phyloP scores from a whole-genome alignment of 2,113 vertebrate species.

The Craseonycteris thonglongyai region DNA sequence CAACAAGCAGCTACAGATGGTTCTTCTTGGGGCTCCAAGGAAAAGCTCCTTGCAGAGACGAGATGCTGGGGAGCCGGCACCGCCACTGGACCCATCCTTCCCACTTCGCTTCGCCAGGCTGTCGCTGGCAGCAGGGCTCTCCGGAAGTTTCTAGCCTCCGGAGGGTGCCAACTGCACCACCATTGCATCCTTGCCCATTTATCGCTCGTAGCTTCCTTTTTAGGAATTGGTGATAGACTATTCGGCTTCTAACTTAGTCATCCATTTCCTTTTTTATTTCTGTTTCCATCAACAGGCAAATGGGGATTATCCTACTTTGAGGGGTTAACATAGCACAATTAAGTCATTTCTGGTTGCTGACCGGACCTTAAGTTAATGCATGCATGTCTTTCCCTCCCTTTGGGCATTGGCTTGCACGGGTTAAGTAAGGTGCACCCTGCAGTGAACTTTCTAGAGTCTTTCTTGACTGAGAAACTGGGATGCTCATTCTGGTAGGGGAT shows the following conservation, averaged over 20 bases:
- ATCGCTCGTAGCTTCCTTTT: slow-evolving; percentile 71
- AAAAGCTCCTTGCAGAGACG: slow-evolving; percentile 57
- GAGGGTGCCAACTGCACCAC: slow-evolving; percentile 68
- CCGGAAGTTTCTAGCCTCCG: slow-evolving; percentile 69
- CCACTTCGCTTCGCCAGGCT: slow-evolving; percentile 43
- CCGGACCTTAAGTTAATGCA: background rate
- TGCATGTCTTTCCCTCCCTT: background rate
- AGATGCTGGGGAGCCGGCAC: slow-evolving; percentile 52
- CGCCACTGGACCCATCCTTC: slow-evolving; percentile 53
- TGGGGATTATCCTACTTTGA: slow-evolving; percentile 33
- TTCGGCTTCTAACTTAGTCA: slow-evolving; percentile 71
- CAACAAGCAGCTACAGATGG: slow-evolving; percentile 65
- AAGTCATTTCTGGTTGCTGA: slow-evolving; percentile 12
- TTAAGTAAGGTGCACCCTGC: background rate
- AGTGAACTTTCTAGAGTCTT: background rate
- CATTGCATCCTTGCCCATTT: slow-evolving; percentile 68
- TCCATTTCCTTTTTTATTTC: slow-evolving; percentile 65
- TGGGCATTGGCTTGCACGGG: background rate
- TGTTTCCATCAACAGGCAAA: slow-evolving; percentile 64
- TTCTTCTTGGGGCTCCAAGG: slow-evolving; percentile 46
- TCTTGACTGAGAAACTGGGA: background rate
- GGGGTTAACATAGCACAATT: slow-evolving; percentile 30
- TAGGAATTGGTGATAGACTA: slow-evolving; percentile 70
- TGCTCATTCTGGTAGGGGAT: background rate
- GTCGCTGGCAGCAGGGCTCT: slow-evolving; percentile 58